Percentiles rank a stretch among this genome's conserved stretches.
Evolutionary conservation across 2,888 invertebrate species (phyloP).

Genomic region (Pemphredon lugubris): DNA sequence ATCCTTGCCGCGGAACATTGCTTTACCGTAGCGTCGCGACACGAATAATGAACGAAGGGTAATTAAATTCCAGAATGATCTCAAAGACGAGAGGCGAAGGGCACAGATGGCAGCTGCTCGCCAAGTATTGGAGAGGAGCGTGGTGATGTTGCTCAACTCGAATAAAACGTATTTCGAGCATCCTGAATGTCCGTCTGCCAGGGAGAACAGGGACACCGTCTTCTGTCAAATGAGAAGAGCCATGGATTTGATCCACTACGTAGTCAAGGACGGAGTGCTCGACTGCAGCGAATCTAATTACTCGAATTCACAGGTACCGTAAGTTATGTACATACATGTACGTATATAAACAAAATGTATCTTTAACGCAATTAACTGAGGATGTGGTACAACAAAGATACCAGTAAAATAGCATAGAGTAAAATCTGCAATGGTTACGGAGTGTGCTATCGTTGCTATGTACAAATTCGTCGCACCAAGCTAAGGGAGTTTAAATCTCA

Average conservation of each 20-base stretch:
- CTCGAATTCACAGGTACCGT: constrained; percentile 79
- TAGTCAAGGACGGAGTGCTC: constrained; percentile 97
- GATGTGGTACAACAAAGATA: too few species aligned
- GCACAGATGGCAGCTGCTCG: constrained; percentile 98
- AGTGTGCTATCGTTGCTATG: too few species aligned
- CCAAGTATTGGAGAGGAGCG: constrained; percentile 96
- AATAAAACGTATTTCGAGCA: constrained; percentile 98
- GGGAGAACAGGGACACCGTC: constrained; percentile 98
- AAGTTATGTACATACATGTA: too few species aligned
- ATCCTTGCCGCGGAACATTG: too few species aligned
- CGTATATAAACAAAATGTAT: too few species aligned
- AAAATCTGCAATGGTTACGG: too few species aligned
- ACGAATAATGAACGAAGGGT: too few species aligned
- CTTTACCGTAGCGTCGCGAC: too few species aligned
- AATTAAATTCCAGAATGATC: constrained; percentile 86
- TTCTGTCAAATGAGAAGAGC: constrained; percentile 99
- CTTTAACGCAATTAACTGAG: too few species aligned
- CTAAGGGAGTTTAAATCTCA: too few species aligned
- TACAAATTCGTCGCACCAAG: too few species aligned
- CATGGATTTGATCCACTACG: constrained; percentile 98
- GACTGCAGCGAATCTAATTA: constrained; percentile 82
- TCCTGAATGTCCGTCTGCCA: constrained; percentile 95
- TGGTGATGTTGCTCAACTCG: constrained; percentile 97
- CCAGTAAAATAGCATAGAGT: too few species aligned
- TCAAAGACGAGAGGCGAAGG: constrained; percentile 95